phyloP scores from a whole-genome alignment of 2,113 vertebrate genomes.

The Saimiri boliviensis region DNA sequence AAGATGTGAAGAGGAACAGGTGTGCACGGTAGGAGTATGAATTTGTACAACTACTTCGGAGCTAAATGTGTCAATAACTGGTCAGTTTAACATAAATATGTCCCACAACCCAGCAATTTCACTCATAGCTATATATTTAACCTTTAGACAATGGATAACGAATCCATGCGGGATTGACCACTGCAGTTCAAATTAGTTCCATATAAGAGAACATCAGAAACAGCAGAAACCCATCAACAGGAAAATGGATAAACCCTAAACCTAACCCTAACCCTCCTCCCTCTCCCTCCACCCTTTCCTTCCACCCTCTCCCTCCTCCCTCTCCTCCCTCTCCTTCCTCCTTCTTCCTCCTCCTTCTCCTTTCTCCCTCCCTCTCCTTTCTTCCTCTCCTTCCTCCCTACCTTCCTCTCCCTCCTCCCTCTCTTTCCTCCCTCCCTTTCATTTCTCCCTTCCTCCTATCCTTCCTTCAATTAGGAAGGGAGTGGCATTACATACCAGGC shows the following conservation, averaged over 20 bases:
- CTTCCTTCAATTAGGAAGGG: neutral
- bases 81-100: fast-evolving
- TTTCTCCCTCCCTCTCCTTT: no score
- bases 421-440: no score
- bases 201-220: neutral
- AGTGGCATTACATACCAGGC: no score
- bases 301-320: no score
- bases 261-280: no score
- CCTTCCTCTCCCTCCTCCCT: neutral
- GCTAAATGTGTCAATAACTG: fast-evolving
- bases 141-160: neutral
- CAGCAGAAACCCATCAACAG: neutral
- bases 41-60: fast-evolving
- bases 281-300: no score
- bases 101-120: neutral
- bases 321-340: no score
- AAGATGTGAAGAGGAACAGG: fast-evolving
- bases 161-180: fast-evolving
- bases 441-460: neutral
- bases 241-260: constrained; percentile 1
- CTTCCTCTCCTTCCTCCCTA: no score
- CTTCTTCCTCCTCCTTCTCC: no score
- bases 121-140: fast-evolving
- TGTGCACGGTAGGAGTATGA: fast-evolving
- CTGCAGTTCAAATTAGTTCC: neutral